Percentiles rank a stretch among this genome's conserved stretches.
Evolutionary conservation across 2,797 vertebrate species (phyloP).

Genomic region (Melanotaenia maccullochi): DNA sequence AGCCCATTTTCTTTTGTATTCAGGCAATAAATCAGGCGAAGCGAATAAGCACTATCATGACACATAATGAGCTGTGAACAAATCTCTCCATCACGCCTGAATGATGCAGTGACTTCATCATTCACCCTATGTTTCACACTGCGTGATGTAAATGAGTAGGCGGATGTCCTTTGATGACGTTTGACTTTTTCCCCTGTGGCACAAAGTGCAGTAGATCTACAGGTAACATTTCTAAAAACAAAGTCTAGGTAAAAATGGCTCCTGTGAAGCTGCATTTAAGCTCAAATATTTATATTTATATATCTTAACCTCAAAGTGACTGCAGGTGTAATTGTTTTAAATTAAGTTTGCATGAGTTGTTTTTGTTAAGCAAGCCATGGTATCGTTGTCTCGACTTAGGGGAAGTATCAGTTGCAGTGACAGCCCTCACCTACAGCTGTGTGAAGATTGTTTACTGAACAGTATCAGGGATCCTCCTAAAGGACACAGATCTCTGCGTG

Average conservation of each 20-base stretch:
- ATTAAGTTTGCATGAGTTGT: constrained; percentile 13
- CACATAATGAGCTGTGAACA: neutral
- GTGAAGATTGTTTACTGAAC: constrained; percentile 40
- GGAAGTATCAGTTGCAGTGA: constrained; percentile 38
- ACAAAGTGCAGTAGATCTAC: neutral
- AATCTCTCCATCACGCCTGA: constrained; percentile 9
- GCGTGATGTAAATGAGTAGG: constrained; percentile 6
- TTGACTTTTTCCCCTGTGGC: neutral
- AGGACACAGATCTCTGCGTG: constrained; percentile 26
- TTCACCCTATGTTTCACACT: constrained; percentile 7
- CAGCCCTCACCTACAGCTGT: constrained; percentile 42
- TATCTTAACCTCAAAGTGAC: neutral
- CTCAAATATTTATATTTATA: neutral
- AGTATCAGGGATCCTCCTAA: constrained; percentile 35
- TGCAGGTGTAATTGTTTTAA: neutral
- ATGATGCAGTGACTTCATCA: constrained; percentile 28
- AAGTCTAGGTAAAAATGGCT: neutral
- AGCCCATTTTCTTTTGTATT: neutral
- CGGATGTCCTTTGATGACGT: constrained; percentile 33
- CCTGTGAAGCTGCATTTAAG: neutral
- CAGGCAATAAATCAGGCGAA: neutral
- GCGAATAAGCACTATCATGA: neutral
- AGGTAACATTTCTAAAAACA: constrained; percentile 1
- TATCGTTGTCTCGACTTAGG: neutral
- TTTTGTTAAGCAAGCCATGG: neutral